Conservation (phyloP, 2,888 invertebrate species). For the Phaonia tiefii region DNA sequence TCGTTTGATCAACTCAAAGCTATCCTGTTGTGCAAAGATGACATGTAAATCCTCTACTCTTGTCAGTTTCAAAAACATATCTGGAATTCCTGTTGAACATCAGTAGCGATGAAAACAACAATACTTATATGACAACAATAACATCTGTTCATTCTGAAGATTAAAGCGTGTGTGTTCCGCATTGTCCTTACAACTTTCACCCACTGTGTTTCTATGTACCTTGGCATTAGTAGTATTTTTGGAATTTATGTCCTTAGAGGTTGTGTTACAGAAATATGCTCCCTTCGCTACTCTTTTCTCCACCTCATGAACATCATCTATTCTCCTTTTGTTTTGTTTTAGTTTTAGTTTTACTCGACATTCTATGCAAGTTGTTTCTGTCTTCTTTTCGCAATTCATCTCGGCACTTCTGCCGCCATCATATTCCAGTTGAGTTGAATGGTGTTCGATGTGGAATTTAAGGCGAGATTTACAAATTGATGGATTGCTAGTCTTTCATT, state of each 20-base stretch:
- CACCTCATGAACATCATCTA: background rate
- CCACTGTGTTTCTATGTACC: background rate
- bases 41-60: no score
- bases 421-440: constrained; percentile 3
- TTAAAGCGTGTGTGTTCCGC: no score
- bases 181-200: no score
- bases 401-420: background rate
- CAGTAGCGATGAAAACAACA: no score
- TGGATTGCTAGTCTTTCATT: constrained; percentile 69
- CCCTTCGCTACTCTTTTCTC: background rate
- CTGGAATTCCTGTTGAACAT: no score
- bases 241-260: constrained; percentile 67
- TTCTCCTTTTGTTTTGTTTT: constrained; percentile 4
- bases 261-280: constrained; percentile 60
- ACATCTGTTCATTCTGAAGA: no score
- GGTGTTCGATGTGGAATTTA: constrained; percentile 65
- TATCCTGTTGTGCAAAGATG: no score
- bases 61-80: no score
- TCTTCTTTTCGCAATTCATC: background rate
- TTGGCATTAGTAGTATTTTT: constrained; percentile 33
- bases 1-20: no score
- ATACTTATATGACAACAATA: no score
- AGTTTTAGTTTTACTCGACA: constrained; percentile 22
- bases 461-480: constrained; percentile 70
- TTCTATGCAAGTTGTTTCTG: constrained; percentile 33